A percentile compares a stretch with the other conserved stretches of the same genome.
phyloP scores from a whole-genome alignment of 2,113 vertebrate species.

The Peucedramus taeniatus region DNA sequence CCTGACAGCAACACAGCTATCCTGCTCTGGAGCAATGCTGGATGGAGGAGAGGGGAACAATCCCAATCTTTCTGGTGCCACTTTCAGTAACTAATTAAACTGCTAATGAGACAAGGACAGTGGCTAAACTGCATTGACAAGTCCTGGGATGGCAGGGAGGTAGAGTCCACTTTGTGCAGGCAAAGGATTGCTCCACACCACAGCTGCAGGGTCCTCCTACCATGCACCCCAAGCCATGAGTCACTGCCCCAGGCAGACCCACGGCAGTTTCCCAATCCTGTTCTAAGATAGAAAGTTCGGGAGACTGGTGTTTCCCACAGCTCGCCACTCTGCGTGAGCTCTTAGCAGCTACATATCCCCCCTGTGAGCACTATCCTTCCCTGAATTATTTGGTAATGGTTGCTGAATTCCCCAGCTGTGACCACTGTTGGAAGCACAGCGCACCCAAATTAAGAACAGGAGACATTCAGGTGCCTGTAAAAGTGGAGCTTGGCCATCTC shows the following conservation, averaged over 20 bases:
- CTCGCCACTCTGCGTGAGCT: no score
- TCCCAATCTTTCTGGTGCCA: fast-evolving
- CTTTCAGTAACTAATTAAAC: background rate
- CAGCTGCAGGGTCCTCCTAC: fast-evolving
- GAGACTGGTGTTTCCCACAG: background rate
- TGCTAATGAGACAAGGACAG: fast-evolving
- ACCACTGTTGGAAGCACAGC: background rate
- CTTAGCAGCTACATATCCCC: background rate
- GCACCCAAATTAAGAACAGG: background rate
- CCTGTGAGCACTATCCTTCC: background rate
- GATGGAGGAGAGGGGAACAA: background rate
- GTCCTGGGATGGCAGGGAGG: background rate
- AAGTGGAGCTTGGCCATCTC: background rate
- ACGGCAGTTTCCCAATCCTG: fast-evolving
- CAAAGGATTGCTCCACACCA: background rate
- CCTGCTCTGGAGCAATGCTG: fast-evolving
- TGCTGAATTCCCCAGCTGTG: background rate
- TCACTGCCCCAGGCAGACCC: fast-evolving
- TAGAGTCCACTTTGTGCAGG: fast-evolving
- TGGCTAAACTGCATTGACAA: background rate
- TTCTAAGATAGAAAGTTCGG: background rate
- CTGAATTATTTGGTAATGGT: no score
- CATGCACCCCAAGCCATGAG: background rate
- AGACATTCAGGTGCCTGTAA: background rate
- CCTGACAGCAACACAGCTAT: background rate